Evolutionary conservation across 2,113 vertebrate species (phyloP).

Genomic region (Loxodonta africana): DNA sequence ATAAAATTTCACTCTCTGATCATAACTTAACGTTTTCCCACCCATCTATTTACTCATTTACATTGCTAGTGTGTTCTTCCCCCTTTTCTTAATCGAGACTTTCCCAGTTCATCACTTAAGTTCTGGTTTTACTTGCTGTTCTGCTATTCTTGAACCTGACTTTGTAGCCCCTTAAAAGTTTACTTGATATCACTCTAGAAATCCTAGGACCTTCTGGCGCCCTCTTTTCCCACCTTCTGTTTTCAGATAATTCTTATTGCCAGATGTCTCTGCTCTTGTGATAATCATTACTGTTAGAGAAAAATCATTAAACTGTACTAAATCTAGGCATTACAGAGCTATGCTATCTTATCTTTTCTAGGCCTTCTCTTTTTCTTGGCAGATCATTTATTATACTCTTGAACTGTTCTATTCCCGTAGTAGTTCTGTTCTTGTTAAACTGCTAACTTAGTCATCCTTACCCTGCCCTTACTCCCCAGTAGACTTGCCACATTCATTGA

Average conservation of each 20-base stretch:
- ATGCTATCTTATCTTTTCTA: not conserved
- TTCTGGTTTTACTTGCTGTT: conserved; percentile 12
- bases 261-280: not conserved
- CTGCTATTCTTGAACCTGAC: not conserved
- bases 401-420: not conserved
- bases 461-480: not conserved
- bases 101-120: not conserved
- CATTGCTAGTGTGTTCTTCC: not conserved
- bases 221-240: not conserved
- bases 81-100: not conserved
- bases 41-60: not conserved
- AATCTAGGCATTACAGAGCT: not conserved
- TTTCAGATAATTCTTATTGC: not conserved
- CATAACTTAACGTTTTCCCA: not conserved
- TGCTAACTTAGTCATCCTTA: not conserved
- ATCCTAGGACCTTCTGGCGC: not conserved
- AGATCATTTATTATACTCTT: not conserved
- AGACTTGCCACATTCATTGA: not conserved
- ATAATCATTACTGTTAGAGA: not conserved
- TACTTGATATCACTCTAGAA: not conserved
- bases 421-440: not conserved
- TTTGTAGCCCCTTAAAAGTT: not conserved
- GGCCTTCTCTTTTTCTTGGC: not conserved
- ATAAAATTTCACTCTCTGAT: not conserved
- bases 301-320: not conserved